phyloP scores from a whole-genome alignment of 2,888 invertebrate species.

The Drosophila demipolita region DNA sequence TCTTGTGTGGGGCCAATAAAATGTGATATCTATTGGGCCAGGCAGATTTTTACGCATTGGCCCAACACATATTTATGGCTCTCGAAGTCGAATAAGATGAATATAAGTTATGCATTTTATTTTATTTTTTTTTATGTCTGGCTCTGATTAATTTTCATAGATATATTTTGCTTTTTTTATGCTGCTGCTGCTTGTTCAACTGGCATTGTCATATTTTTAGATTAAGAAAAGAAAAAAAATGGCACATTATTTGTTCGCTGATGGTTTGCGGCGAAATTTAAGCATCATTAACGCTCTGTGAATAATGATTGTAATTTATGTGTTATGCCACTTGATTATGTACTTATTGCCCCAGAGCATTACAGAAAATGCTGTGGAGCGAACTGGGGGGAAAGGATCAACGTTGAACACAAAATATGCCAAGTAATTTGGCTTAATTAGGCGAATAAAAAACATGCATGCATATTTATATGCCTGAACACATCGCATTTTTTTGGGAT shows the following conservation, averaged over 20 bases:
- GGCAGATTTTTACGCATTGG: slow-evolving; percentile 29
- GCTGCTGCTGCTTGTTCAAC: slow-evolving; percentile 19
- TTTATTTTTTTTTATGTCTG: slow-evolving; percentile 10
- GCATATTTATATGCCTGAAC: background rate
- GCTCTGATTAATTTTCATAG: slow-evolving; percentile 59
- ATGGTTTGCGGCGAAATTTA: slow-evolving; percentile 37
- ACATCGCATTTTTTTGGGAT: background rate
- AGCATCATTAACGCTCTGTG: slow-evolving; percentile 61
- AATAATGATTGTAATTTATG: slow-evolving; percentile 59
- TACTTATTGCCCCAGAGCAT: slow-evolving; percentile 21
- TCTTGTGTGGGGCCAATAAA: slow-evolving; percentile 51
- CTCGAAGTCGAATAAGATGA: slow-evolving; percentile 41
- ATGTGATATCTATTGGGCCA: slow-evolving; percentile 50
- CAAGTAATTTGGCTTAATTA: slow-evolving; percentile 13
- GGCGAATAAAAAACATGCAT: background rate
- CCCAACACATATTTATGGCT: slow-evolving; percentile 33
- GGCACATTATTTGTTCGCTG: slow-evolving; percentile 28
- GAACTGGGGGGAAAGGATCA: background rate
- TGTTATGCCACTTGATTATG: slow-evolving; percentile 48
- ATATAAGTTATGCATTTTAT: slow-evolving; percentile 45
- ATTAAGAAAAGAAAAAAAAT: slow-evolving; percentile 18
- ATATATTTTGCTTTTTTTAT: slow-evolving; percentile 18
- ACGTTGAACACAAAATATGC: slow-evolving; percentile 10
- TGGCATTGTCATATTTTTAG: slow-evolving; percentile 52
- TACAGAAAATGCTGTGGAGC: background rate